A percentile compares a stretch with the other conserved stretches of the same genome.
Conservation (phyloP, 2,888 invertebrate species). For the Phrixothrix hirtus region DNA sequence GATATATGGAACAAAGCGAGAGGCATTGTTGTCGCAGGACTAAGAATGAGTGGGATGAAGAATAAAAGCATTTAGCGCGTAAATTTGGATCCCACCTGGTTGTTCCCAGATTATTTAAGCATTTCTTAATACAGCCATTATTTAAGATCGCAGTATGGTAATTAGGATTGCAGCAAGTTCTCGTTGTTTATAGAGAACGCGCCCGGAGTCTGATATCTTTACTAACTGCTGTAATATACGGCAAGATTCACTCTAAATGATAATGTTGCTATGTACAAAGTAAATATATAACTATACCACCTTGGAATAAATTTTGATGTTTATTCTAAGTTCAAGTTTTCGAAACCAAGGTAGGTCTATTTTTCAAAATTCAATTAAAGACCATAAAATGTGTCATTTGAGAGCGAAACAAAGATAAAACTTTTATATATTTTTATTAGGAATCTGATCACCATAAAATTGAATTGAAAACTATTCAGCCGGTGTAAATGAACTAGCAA, state of each 20-base stretch:
- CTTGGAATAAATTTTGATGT: too few species aligned
- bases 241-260: conserved; percentile 6
- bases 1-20: conserved; percentile 22
- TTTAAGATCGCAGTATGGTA: conserved; percentile 56
- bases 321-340: background rate
- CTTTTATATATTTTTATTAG: too few species aligned
- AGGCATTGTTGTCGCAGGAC: conserved; percentile 13
- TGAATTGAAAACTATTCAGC: background rate
- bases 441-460: too few species aligned
- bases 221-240: conserved; percentile 33
- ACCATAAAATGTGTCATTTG: too few species aligned
- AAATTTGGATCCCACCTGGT: conserved; percentile 56
- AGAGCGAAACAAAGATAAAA: too few species aligned
- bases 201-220: conserved; percentile 45
- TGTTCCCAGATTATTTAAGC: conserved; percentile 59
- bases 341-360: too few species aligned
- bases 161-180: conserved; percentile 43
- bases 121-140: conserved; percentile 58
- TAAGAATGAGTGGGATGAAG: conserved; percentile 42
- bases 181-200: conserved; percentile 38
- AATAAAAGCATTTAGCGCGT: conserved; percentile 55
- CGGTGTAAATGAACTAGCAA: conserved; percentile 34
- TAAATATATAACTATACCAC: background rate
- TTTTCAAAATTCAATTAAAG: too few species aligned
- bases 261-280: background rate